Evolutionary conservation across 37 sponge, comb jelly and placozoan genomes (phyloP).

Genomic region (Theonella swinhoei): DNA sequence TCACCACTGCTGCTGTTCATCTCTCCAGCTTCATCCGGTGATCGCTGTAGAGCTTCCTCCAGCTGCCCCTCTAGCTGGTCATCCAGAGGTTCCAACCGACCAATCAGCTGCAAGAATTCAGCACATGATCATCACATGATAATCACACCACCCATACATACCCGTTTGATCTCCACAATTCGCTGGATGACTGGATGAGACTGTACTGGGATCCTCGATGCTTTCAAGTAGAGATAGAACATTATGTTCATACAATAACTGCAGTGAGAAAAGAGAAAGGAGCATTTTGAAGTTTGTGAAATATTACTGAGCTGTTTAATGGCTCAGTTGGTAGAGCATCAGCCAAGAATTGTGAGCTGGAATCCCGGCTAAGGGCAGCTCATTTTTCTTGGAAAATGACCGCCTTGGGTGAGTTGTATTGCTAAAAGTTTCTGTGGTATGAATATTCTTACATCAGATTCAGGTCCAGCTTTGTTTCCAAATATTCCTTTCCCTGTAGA

Average conservation of each 20-base stretch:
- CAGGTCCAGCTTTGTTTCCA: slow-evolving; percentile 27
- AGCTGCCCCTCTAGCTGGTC: slow-evolving; percentile 6
- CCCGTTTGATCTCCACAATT: slow-evolving; percentile 54
- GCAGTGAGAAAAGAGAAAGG: neutral
- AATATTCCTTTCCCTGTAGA: slow-evolving; percentile 9
- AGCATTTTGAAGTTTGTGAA: neutral
- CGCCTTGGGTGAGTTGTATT: too few relatives aligned
- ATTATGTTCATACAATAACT: slow-evolving; percentile 71
- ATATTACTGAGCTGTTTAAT: too few relatives aligned
- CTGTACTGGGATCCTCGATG: slow-evolving; percentile 5
- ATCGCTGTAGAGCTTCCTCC: too few relatives aligned
- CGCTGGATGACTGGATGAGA: slow-evolving; percentile 73
- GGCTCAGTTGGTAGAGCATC: too few relatives aligned
- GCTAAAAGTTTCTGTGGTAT: too few relatives aligned
- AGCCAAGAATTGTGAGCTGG: too few relatives aligned
- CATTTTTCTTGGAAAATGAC: too few relatives aligned
- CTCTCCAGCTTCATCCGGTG: too few relatives aligned
- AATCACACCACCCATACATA: neutral
- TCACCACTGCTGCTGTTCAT: too few relatives aligned
- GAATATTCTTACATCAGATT: slow-evolving; percentile 21
- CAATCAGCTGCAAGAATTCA: slow-evolving; percentile 3
- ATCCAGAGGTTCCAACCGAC: slow-evolving; percentile 17
- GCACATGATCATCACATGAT: slow-evolving; percentile 5
- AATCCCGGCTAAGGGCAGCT: too few relatives aligned
- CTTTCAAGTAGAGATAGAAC: slow-evolving; percentile 72